phyloP scores from a whole-genome alignment of 1,140 invertebrate genomes.

The Lepeophtheirus salmonis region DNA sequence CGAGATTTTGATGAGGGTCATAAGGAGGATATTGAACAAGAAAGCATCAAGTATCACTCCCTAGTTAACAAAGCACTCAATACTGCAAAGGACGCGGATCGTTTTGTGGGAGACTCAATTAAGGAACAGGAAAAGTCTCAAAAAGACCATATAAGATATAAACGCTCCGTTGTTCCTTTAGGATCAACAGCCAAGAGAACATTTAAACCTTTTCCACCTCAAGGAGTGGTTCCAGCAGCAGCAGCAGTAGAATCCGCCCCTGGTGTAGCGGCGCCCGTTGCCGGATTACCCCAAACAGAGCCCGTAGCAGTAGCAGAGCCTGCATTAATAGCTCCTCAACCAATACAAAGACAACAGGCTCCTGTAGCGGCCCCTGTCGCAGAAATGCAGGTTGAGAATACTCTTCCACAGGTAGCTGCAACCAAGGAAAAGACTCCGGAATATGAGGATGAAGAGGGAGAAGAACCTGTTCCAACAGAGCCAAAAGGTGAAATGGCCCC shows the following conservation, averaged over 20 bases:
- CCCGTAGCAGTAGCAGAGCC: background rate
- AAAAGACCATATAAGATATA: background rate
- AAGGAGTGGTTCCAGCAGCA: background rate
- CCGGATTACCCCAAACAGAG: background rate
- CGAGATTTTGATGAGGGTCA: background rate
- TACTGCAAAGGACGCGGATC: background rate
- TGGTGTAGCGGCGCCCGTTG: background rate
- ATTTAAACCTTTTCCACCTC: background rate
- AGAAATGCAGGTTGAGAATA: background rate
- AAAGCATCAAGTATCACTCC: background rate
- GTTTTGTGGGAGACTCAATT: background rate
- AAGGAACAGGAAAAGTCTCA: background rate
- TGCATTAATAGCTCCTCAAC: background rate
- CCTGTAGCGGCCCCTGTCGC: background rate
- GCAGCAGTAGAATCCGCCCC: background rate
- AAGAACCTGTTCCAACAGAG: background rate
- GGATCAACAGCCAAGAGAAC: background rate
- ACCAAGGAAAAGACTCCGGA: background rate
- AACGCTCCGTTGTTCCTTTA: background rate
- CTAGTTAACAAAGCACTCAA: background rate
- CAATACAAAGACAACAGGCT: background rate
- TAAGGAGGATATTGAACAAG: background rate
- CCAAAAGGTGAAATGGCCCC: background rate
- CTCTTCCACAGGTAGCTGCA: background rate
- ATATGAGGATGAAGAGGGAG: background rate